Evolutionary conservation across 2,888 invertebrate species (phyloP).

Genomic region (Parelbella ahira): DNA sequence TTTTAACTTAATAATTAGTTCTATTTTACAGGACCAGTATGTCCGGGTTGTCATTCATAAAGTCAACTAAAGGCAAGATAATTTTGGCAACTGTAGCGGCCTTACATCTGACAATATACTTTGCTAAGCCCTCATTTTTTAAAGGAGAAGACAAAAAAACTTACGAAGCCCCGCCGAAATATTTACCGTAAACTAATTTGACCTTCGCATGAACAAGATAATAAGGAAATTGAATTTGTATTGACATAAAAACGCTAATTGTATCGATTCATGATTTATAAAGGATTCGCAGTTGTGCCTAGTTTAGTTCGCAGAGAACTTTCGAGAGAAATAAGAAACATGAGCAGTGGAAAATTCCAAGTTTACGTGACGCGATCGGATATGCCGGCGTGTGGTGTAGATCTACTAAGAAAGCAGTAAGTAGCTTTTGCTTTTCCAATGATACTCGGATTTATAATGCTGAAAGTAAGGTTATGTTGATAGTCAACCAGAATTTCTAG

Average conservation of each 20-base stretch:
- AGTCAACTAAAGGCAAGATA: conserved; percentile 65
- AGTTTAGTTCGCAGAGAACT: conserved; percentile 37
- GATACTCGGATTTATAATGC: no score
- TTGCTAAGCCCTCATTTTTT: conserved; percentile 69
- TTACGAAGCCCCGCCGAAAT: conserved; percentile 53
- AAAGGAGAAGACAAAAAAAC: conserved; percentile 46
- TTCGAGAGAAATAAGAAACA: conserved; percentile 39
- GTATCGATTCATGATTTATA: conserved; percentile 55
- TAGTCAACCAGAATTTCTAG: no score
- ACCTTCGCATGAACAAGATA: conserved; percentile 29
- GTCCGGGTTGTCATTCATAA: conserved; percentile 59
- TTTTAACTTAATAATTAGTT: no score
- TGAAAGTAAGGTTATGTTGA: no score
- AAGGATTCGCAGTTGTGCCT: conserved; percentile 37
- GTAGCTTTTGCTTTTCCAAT: no score
- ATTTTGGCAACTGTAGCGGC: conserved; percentile 62
- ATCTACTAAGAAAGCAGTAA: conserved; percentile 82
- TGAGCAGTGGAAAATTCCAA: conserved; percentile 66
- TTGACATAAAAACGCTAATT: conserved; percentile 29
- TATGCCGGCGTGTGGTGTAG: conserved; percentile 81
- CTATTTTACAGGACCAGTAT: conserved; percentile 41
- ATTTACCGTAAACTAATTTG: conserved; percentile 63
- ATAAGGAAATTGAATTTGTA: conserved; percentile 37
- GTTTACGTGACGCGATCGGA: conserved; percentile 84
- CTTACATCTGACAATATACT: conserved; percentile 61